These are phyloP conservation scores for Egretta garzetta DNA, from an alignment of 2,113 vertebrate species.

Conservation along the genomic window DNA sequence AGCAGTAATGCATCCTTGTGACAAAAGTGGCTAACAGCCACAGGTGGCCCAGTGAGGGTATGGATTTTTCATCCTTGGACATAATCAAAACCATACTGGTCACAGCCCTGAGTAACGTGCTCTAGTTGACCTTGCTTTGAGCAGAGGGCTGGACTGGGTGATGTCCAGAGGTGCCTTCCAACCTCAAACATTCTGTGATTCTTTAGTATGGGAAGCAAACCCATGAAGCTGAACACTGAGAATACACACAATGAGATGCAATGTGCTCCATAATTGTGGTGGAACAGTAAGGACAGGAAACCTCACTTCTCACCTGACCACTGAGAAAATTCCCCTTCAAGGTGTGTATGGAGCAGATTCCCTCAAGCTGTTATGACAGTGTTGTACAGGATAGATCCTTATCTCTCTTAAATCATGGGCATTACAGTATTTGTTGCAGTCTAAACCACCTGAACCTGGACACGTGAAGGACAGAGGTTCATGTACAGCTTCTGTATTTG, in stretches of 20 bases:
- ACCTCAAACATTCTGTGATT: not conserved
- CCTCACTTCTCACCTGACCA: not conserved
- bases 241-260: not conserved
- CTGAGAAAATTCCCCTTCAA: not conserved
- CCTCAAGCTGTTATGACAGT: not conserved
- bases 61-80: not conserved
- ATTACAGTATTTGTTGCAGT: not conserved
- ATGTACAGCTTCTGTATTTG: not conserved
- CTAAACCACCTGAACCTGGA: not conserved
- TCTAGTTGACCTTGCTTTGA: not conserved
- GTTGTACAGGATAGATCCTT: not conserved
- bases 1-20: not conserved
- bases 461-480: not conserved
- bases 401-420: not conserved
- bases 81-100: not conserved
- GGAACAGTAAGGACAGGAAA: not conserved
- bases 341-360: not conserved
- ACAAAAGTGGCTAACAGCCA: not conserved
- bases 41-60: not conserved
- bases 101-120: not conserved
- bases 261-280: not conserved
- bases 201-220: not conserved
- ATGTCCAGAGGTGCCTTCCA: not conserved
- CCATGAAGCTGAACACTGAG: not conserved
- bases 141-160: not conserved